Conservation (phyloP, 2,113 vertebrate genomes). For the Lepidothrix coronata region DNA sequence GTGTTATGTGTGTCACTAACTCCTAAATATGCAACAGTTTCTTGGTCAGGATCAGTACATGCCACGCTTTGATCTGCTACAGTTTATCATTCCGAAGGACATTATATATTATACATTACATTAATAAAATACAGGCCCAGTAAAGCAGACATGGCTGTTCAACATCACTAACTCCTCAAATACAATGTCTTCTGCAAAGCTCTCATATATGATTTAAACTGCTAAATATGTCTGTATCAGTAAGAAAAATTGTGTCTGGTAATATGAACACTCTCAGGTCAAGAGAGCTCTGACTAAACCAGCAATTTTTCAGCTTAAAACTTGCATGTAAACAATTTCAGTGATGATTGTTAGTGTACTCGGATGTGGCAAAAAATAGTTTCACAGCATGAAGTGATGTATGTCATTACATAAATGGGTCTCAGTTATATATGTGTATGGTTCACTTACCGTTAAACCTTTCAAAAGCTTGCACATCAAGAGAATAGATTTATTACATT, state of each 20-base stretch:
- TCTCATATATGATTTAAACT: background rate
- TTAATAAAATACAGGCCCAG: background rate
- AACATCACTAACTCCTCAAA: background rate
- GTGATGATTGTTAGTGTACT: background rate
- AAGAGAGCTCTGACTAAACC: background rate
- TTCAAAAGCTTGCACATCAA: background rate
- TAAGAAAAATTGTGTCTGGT: background rate
- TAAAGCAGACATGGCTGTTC: background rate
- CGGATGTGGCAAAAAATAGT: background rate
- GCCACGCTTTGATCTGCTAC: background rate
- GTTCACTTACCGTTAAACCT: background rate
- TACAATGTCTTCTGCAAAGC: background rate
- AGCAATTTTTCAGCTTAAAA: background rate
- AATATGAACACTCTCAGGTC: fast-evolving
- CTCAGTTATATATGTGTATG: fast-evolving
- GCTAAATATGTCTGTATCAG: background rate
- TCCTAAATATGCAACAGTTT: background rate
- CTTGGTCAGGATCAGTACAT: background rate
- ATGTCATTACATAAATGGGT: background rate
- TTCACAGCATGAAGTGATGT: background rate
- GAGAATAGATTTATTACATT: background rate
- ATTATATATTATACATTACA: background rate
- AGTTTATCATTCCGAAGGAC: background rate
- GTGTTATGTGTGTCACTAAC: background rate
- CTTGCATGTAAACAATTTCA: background rate